Evolutionary conservation across 1,140 invertebrate genomes (phyloP), one percentile per base, ranked within the genome.

Genomic region (Trachymyrmex septentrionalis): DNA sequence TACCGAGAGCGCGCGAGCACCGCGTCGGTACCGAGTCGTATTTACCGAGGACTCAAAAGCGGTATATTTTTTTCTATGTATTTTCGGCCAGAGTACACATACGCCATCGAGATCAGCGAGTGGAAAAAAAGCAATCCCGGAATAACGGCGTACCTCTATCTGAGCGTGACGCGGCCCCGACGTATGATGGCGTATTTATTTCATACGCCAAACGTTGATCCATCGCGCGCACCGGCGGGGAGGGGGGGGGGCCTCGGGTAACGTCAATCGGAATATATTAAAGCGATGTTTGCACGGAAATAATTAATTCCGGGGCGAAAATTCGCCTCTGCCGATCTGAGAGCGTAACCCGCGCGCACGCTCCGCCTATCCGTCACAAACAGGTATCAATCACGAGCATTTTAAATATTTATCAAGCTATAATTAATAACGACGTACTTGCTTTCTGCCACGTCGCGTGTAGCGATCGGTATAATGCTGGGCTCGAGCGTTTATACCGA

Each of bases 241-340:
- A 24, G 27, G 55, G 34, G 5, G 3, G 44, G 50, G 76, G 55
- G 53, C 71, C 75, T 80, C 53, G 61, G 85, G 71, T 64, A 87
- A 85, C 92, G 90, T 93, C 92, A 94, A 93, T 93, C 91, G 92
- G 91, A 94, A 94, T 93, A 93, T 93, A 93, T 94, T 93, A 93
- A 93, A 92, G 90, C 87, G 88, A 93, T 93, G 92, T 94, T 94
- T 94, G 91, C 91, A 87, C 92, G 88, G 88, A 91, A 93, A 93
- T 93, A 94, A 94, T 94, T 94, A 93, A 94, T 94, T 93, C 91
- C 81, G 86, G 88, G 91, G 91, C 87, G 88, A 92, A 93, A 93
- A 94, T 93, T 91, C 59, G 85, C 50, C 72, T 82, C 85, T 87
- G 75, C 89, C 75, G 66, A 88, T 86, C 89, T 88, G 88, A 90